phyloP scores from a whole-genome alignment of 2,888 invertebrate species.

The Pteria penguin region DNA sequence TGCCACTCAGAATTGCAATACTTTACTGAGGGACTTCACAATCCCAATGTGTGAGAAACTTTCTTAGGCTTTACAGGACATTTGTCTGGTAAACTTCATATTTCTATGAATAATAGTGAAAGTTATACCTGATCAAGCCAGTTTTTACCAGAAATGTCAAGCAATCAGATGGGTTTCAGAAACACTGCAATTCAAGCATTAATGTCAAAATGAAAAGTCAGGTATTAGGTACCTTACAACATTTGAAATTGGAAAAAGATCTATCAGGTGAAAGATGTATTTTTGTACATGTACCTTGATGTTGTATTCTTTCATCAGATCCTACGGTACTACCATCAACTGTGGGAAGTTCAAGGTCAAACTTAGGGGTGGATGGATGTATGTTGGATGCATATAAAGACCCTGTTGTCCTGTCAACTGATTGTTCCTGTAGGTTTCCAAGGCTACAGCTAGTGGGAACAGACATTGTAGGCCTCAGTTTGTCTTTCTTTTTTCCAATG shows the following conservation, averaged over 20 bases:
- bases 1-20: no score
- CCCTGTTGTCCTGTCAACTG: no score
- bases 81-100: no score
- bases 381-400: background rate
- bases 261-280: no score
- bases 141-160: no score
- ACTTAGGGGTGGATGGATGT: constrained; percentile 1
- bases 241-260: no score
- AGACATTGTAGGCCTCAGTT: constrained; percentile 11
- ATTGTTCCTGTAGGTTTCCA: constrained; percentile 25
- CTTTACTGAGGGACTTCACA: no score
- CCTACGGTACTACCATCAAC: background rate
- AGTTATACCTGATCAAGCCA: no score
- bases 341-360: constrained; percentile 12
- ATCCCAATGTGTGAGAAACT: no score
- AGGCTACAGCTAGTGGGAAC: constrained; percentile 20
- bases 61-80: no score
- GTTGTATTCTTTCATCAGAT: constrained; percentile 14
- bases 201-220: background rate
- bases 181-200: background rate
- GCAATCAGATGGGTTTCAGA: no score
- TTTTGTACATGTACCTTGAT: constrained; percentile 9
- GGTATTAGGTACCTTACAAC: background rate
- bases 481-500: constrained; percentile 64
- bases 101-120: no score